Base-by-base conservation (phyloP, 2,797 vertebrate species). In the Hozukius guyotensis region DNA sequence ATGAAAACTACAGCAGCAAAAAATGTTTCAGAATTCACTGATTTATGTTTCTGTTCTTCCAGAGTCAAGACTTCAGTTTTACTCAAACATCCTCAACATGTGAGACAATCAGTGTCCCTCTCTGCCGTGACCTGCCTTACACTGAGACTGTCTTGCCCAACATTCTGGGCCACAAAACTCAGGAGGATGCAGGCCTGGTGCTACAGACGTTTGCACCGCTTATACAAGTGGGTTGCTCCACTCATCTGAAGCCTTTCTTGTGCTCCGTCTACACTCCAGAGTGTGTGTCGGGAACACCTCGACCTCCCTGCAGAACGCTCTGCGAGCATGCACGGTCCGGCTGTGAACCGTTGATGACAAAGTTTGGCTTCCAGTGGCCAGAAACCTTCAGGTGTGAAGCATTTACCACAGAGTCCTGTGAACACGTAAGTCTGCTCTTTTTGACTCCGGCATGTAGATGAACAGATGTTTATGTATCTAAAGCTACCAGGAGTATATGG, bases 261-360 rank as follows among this genome's bases (percentile, higher is more conserved):
- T 95, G 94, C 81, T 93, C 93, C 1, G 16, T 92, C 68, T 94
- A 88, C 78, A 59, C 67, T 0, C 94, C 93, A 0, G 57, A 91
- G 82, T 95, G 95, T 31, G 68, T 88, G 67, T 53, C 56, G 0
- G 93, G 89, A 24, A 80, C 5, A 16, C 22, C 82, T 2, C 83
- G 61, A 1, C 62, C 80, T 1, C 92, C 93, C 36, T 94, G 94
- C 83, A 92, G 82, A 9, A 85, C 67, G 0, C 61, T 86, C 2
- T 95, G 94, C 27, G 93, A 93, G 57, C 73, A 76, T 6, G 89
- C 89, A 0, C 61, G 31, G 2, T 46, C 84, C 3, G 72, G 52
- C 79, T 94, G 93, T 6, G 65, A 75, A 6, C 4, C 78, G 0
- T 38, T 90, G 18, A 81, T 94, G 83, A 85, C 3, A 0, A 77